These are phyloP conservation scores for Scaptomyza parva DNA, from an alignment of 2,888 invertebrate genomes.

Conservation along the genomic window DNA sequence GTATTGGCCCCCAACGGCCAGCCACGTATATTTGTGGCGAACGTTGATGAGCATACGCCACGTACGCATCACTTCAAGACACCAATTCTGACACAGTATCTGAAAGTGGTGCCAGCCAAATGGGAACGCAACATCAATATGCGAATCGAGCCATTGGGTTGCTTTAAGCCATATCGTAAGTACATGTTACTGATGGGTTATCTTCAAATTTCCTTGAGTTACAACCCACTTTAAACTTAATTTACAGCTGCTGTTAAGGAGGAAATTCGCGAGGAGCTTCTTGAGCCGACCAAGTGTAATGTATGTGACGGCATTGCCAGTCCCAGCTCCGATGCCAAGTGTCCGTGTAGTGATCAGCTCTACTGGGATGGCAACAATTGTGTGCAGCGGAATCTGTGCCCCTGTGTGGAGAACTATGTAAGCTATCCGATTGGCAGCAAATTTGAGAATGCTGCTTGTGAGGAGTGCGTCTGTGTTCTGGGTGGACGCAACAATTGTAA, in stretches of 20 bases:
- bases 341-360: slow-evolving; percentile 86
- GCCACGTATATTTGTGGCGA: slow-evolving; percentile 89
- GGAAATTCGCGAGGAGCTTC: slow-evolving; percentile 39
- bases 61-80: slow-evolving; percentile 89
- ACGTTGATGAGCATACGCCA: slow-evolving; percentile 88
- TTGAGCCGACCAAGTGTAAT: slow-evolving; percentile 85
- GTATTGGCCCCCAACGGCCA: slow-evolving; percentile 86
- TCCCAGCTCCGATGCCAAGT: slow-evolving; percentile 73
- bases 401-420: slow-evolving; percentile 90
- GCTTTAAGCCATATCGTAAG: slow-evolving; percentile 90
- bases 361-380: slow-evolving; percentile 92
- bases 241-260: slow-evolving; percentile 71
- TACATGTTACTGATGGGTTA: too few species aligned
- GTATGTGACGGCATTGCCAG: slow-evolving; percentile 84
- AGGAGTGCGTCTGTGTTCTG: slow-evolving; percentile 91
- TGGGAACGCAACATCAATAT: slow-evolving; percentile 91
- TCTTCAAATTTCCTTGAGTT: background rate
- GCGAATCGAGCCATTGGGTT: slow-evolving; percentile 91
- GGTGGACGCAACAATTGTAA: slow-evolving; percentile 90
- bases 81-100: slow-evolving; percentile 90
- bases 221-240: background rate
- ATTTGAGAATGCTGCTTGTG: slow-evolving; percentile 90
- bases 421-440: slow-evolving; percentile 90
- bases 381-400: slow-evolving; percentile 90
- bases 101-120: slow-evolving; percentile 89